Evolutionary conservation across 1,140 invertebrate genomes (phyloP), one percentile per base, ranked within the genome.

Genomic region (Physella acuta): DNA sequence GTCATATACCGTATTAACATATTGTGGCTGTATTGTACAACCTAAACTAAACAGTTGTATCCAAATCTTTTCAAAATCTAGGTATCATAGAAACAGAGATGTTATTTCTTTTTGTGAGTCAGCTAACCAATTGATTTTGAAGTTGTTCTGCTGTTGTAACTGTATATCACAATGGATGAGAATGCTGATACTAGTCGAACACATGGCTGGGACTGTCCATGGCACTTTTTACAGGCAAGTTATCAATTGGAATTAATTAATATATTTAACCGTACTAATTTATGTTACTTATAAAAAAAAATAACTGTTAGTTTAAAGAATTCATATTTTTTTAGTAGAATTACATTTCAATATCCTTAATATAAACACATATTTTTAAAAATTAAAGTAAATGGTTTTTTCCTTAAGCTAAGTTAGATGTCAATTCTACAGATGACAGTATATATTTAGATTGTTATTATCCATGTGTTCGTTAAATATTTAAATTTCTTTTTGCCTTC

Each of bases 171-270:
- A 34, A 33, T 34, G 3, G 20, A 58, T 58, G 56, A 34, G 1
- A 58, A 34, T 16, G 36, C 4, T 58, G 56, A 58, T 4, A 20
- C 11, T 11, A 63, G 49, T 34, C 16, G 49, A 44, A 34, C 20
- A 1, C 24, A 63, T 34, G 61, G 61, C 31, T 64, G 52, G 36
- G 28, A 37, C 17, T 63, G 24, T 39, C 36, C 24, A 2, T 70
- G 52, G 61, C 60, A 64, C 37, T 64, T 44, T 49, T 36, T 64
- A 33, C 62, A 64, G 51, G 62, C 52, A 39, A 37, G 16, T 31
- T 31, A 37, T 34, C 3, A 34, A 1, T 20, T 33, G n/a, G n/a
- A n/a, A n/a, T n/a, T n/a, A n/a, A n/a, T n/a, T n/a, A n/a, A n/a
- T n/a, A n/a, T n/a, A n/a, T n/a, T n/a, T n/a, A n/a, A n/a, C n/a